Evolutionary conservation across 2,888 invertebrate species (phyloP).

Genomic region (Eulithis testata): DNA sequence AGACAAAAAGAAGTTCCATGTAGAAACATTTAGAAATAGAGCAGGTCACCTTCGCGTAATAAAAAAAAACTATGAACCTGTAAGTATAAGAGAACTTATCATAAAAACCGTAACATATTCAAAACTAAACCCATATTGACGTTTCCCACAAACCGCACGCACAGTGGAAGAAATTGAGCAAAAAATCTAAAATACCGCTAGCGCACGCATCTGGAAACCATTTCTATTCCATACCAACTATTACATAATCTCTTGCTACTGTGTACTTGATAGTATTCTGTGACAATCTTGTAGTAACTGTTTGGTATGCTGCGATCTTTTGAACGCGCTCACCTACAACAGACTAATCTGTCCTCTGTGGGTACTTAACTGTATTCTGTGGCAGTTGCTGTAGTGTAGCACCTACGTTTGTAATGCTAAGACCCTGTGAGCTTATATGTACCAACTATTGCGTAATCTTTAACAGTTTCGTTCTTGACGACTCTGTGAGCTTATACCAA

Average conservation of each 20-base stretch:
- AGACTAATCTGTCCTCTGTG: too few species aligned
- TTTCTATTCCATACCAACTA: constrained; percentile 49
- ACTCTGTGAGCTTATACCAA: too few species aligned
- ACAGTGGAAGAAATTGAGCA: constrained; percentile 58
- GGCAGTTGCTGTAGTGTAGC: too few species aligned
- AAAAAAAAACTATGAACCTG: neutral
- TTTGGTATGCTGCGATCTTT: constrained; percentile 36
- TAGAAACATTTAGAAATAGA: too few species aligned
- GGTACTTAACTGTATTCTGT: too few species aligned
- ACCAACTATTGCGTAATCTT: too few species aligned
- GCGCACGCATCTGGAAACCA: constrained; percentile 77
- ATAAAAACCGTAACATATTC: constrained; percentile 22
- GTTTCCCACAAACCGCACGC: constrained; percentile 50
- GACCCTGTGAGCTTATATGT: too few species aligned
- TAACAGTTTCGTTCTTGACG: too few species aligned
- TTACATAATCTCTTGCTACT: constrained; percentile 1
- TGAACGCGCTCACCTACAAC: too few species aligned
- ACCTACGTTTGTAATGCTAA: too few species aligned
- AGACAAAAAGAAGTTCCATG: too few species aligned
- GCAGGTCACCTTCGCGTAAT: too few species aligned
- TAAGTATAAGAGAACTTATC: neutral
- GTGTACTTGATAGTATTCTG: neutral
- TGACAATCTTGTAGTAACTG: constrained; percentile 1
- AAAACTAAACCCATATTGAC: constrained; percentile 45
- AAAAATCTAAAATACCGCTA: constrained; percentile 80